A percentile compares a stretch with the other conserved stretches of the same genome.
Conservation (phyloP, 92 coral and sea anemone species). For the Phenganax marumi region DNA sequence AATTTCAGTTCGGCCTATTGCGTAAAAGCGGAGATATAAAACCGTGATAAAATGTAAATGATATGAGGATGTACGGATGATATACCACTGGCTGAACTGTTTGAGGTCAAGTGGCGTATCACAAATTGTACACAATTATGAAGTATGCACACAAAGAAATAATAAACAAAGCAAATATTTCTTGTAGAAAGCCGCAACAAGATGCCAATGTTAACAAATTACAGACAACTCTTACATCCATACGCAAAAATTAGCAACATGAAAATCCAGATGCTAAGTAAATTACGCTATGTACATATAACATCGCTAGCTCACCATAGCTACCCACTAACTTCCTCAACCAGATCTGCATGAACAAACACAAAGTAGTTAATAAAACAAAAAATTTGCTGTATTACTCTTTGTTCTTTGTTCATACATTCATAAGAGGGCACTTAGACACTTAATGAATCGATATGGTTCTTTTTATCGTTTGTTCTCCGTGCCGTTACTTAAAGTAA, state of each 20-base stretch:
- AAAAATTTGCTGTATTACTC: slow-evolving; percentile 6
- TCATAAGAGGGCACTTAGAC: slow-evolving; percentile 6
- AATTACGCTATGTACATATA: neutral
- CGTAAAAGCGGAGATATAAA: too few species aligned
- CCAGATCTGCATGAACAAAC: neutral
- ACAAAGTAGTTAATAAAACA: slow-evolving; percentile 8
- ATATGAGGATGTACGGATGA: too few species aligned
- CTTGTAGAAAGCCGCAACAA: slow-evolving; percentile 1
- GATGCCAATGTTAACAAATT: neutral
- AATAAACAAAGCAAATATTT: slow-evolving; percentile 18
- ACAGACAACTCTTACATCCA: neutral
- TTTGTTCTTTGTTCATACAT: neutral
- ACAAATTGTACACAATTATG: slow-evolving; percentile 18
- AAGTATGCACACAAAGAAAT: slow-evolving; percentile 15
- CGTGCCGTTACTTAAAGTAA: neutral
- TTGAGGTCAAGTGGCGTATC: slow-evolving; percentile 12
- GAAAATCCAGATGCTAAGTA: neutral
- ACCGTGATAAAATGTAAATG: too few species aligned
- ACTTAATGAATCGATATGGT: neutral
- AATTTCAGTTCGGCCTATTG: too few species aligned
- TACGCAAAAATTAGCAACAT: neutral
- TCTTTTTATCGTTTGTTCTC: slow-evolving; percentile 1
- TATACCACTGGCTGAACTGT: neutral
- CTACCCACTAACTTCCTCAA: neutral
- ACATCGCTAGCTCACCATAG: neutral